Evolutionary conservation across 2,888 invertebrate species (phyloP), one percentile per base, ranked within the genome.

Genomic region (Caenorhabditis drosophilae): DNA sequence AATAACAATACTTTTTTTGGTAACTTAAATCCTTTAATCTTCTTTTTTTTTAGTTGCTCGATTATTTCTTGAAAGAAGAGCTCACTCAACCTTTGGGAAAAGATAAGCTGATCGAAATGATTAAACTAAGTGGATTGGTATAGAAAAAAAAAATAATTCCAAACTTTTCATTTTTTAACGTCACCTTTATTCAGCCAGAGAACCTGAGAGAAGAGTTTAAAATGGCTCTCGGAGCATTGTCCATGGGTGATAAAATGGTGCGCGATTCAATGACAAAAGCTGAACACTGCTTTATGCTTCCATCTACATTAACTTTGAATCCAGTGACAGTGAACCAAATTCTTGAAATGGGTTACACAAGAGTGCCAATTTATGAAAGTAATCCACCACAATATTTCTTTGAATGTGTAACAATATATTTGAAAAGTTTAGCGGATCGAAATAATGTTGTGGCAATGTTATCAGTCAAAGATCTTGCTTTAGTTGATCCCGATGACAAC

Each of bases 401-500:
- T 50, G 23, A 7, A n/a, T 50, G 20, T n/a, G 4, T 25, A 36
- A 27, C 20, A 47, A 47, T 47, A 7, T 47, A 4, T 47, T 34
- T 34, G 47, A 36, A 26, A 9, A 18, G 25, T 60, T 46, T 62
- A 50, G 78, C 69, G 15, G 72, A 79, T 41, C 70, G 76, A 0
- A 76, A 81, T 52, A 79, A 70, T 41, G 75, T 82, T 4, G 75
- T 82, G 0, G 78, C 78, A 1, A 69, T 82, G 9, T 87, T 99
- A 20, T 96, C 95, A 86, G 94, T 95, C 80, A 98, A 98, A 85
- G 98, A 99, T 86, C 88, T 99, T 82, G 96, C 97, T 1, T 92
- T 98, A 84, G 91, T 98, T 73, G 98, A 98, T 87, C 95, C 98
- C 0, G 96, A 97, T 85, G 97, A 98, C 86, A 92, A 92, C 85